A percentile compares a stretch with the other conserved stretches of the same genome.
Evolutionary conservation across 2,888 invertebrate genomes (phyloP).

Genomic region (Crematogaster levior): DNA sequence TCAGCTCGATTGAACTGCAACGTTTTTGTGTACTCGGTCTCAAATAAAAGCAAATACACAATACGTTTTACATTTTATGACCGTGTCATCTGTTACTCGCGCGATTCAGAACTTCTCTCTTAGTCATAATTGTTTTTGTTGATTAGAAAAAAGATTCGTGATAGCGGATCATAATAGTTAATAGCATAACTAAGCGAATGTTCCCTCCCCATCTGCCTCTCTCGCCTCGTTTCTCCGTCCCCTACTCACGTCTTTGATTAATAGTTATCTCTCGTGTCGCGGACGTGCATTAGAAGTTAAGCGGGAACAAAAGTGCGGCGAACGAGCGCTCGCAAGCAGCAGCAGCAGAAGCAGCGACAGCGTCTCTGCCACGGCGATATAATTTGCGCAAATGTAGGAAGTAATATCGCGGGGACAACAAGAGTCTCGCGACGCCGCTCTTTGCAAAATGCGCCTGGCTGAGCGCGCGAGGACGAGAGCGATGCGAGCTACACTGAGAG

Average conservation of each 20-base stretch:
- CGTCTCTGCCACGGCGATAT: conserved; percentile 40
- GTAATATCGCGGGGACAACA: conserved; percentile 61
- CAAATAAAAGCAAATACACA: neutral
- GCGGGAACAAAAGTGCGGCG: conserved; percentile 44
- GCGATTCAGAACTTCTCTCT: conserved; percentile 5
- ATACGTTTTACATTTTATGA: neutral
- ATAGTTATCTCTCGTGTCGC: conserved; percentile 40
- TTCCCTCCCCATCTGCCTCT: neutral
- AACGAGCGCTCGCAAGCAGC: conserved; percentile 4
- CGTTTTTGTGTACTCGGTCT: neutral
- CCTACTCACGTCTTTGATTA: conserved; percentile 45
- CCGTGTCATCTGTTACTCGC: conserved; percentile 4
- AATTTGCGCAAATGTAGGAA: conserved; percentile 53
- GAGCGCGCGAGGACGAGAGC: conserved; percentile 41
- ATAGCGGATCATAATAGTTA: conserved; percentile 2
- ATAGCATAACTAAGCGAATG: conserved; percentile 14
- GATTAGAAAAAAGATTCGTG: neutral
- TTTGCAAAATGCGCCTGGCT: conserved; percentile 69
- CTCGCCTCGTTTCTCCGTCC: neutral
- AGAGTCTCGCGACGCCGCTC: conserved; percentile 66
- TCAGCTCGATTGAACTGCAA: neutral
- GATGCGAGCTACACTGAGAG: conserved; percentile 60
- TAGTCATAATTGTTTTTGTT: neutral
- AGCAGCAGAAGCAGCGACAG: neutral
- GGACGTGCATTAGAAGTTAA: conserved; percentile 46